phyloP scores from a whole-genome alignment of 2,113 vertebrate genomes.

The Anhinga rufa region DNA sequence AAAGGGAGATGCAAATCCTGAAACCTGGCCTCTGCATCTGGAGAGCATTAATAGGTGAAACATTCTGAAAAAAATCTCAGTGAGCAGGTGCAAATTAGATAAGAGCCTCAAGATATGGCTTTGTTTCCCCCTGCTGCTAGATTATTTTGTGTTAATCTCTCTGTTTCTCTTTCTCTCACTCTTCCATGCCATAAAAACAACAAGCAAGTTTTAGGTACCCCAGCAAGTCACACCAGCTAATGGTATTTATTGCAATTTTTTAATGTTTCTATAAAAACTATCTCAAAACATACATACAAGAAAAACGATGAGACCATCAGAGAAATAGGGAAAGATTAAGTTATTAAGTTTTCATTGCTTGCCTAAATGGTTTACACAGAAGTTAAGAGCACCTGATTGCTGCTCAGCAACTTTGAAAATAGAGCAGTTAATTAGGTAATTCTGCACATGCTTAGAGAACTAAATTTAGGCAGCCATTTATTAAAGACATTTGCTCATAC shows the following conservation, averaged over 20 bases:
- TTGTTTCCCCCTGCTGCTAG: not conserved
- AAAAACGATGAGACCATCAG: not conserved
- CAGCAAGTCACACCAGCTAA: not conserved
- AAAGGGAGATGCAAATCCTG: not conserved
- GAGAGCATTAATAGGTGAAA: not conserved
- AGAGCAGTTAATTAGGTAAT: not conserved
- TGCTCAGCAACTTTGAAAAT: conserved; percentile 4
- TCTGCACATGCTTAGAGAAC: not conserved
- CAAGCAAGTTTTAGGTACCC: not conserved
- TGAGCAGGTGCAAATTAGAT: not conserved
- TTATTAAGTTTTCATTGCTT: not conserved
- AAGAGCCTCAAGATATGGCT: not conserved
- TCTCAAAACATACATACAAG: not conserved
- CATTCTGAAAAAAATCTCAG: not conserved
- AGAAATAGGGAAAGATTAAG: not conserved
- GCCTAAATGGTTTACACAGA: not conserved
- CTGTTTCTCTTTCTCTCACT: not conserved
- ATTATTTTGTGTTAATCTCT: conserved; percentile 1
- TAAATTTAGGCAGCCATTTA: not conserved
- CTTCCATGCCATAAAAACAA: not conserved
- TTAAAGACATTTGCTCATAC: not conserved
- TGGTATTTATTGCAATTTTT: not conserved
- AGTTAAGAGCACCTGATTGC: not conserved
- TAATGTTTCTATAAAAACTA: not conserved
- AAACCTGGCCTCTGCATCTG: not conserved